Base-by-base conservation (phyloP, 2,113 vertebrate species). In the Ailurus styani region DNA sequence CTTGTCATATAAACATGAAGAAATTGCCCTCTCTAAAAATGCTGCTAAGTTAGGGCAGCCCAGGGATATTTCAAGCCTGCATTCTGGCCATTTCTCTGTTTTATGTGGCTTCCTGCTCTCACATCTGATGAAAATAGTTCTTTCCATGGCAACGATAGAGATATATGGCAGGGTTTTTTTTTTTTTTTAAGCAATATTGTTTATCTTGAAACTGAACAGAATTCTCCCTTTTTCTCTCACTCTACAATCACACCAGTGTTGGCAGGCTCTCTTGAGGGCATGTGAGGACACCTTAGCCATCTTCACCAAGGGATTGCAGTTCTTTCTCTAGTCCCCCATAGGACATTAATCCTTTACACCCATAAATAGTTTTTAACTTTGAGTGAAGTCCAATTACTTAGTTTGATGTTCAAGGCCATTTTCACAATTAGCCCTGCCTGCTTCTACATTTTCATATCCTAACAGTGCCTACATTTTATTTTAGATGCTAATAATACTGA, bases 111-210 rank as follows among this genome's bases (percentile, higher is more conserved):
- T 97, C 97, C 97, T 97, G 78, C 90, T 98, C 93, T 93, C 93
- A 97, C 93, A 97, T 96, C 95, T 50, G 47, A 97, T 98, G 98
- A 98, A 99, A 98, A 64, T 96, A 98, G 96, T 87, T 92, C 90
- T 98, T 97, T 96, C 98, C 96, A 95, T 97, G 97, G 98, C 95
- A 98, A 98, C 98, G 77, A 92, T 21, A 78, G 77, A 78, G 72
- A 88, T 90, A 98, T 90, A 97, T 18, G 88, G 88, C 42, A 97
- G 57, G 45, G 55, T 21, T 55, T 62, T 62, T 64, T 14, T 31
- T 15, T 64, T 31, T 50, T 60, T 90, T 72, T 62, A 18, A 88
- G 42, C 40, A 88, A 52, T 68, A 40, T 34, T 98, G 55, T 97
- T 97, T 97, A 73, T 96, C 78, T 95, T 96, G 90, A 96, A 96